Evolutionary conservation across 2,888 invertebrate species (phyloP).

Genomic region (Cabera pusaria): DNA sequence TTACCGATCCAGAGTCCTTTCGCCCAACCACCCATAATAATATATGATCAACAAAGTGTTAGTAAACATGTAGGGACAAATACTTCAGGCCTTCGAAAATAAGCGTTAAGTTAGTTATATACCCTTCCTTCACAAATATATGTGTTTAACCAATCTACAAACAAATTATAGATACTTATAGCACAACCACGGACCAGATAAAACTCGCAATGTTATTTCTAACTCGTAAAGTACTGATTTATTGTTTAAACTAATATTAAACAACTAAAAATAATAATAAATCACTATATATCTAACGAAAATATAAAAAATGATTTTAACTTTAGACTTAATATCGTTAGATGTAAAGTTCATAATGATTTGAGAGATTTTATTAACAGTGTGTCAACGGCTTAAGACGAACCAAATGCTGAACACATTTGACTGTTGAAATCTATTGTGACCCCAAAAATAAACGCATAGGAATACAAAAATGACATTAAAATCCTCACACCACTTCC

Average conservation of each 20-base stretch:
- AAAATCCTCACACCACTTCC: constrained; percentile 69
- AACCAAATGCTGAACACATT: constrained; percentile 11
- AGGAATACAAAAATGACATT: constrained; percentile 5
- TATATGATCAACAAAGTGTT: constrained; percentile 39
- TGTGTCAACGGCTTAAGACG: no score
- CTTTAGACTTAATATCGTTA: constrained; percentile 24
- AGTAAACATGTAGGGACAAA: constrained; percentile 46
- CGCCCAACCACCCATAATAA: constrained; percentile 43
- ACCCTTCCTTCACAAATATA: constrained; percentile 63
- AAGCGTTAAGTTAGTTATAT: constrained; percentile 47
- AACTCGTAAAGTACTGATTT: constrained; percentile 74
- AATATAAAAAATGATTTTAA: constrained; percentile 43
- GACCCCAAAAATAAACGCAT: constrained; percentile 24
- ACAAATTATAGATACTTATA: constrained; percentile 49
- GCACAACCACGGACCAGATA: constrained; percentile 78
- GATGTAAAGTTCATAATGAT: constrained; percentile 17
- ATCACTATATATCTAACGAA: constrained; percentile 63
- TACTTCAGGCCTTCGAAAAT: constrained; percentile 40
- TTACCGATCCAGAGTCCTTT: constrained; percentile 6
- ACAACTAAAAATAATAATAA: constrained; percentile 67
- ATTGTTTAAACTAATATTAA: constrained; percentile 75
- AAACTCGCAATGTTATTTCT: constrained; percentile 69
- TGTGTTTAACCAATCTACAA: constrained; percentile 13
- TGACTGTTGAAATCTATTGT: constrained; percentile 18
- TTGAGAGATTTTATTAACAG: no score